These are phyloP conservation scores for Neodiprion pinetum DNA, from an alignment of 1,140 invertebrate genomes.

Conservation along the genomic window DNA sequence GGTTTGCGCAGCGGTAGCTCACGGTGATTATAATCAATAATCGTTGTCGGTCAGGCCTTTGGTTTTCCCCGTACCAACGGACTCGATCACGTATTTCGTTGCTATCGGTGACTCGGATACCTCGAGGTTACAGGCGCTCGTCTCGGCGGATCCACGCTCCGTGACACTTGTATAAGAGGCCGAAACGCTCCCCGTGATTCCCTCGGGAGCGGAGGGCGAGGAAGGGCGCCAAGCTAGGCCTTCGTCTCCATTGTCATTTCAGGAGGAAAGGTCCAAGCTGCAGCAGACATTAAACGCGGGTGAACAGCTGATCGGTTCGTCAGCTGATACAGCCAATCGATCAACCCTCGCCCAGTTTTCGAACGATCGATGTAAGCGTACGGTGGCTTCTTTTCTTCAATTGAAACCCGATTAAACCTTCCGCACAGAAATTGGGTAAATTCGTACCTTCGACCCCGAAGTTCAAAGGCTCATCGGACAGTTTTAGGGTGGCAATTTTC, in stretches of 20 bases:
- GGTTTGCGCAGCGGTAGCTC: no score
- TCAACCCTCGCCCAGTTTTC: not conserved
- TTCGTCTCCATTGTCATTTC: slow-evolving; percentile 32
- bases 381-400: no score
- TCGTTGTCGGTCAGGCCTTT: no score
- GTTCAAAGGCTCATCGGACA: no score
- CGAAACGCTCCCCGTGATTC: slow-evolving; percentile 38
- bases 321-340: not conserved
- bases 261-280: slow-evolving; percentile 29
- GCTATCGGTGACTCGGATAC: no score
- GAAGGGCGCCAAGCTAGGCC: slow-evolving; percentile 28
- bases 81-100: no score
- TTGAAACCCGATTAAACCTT: no score
- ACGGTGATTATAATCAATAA: no score
- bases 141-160: slow-evolving; percentile 11
- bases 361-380: not conserved
- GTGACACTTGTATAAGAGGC: slow-evolving; percentile 48
- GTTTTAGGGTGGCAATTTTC: no score
- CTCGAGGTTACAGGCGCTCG: not conserved
- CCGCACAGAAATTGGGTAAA: no score
- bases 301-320: slow-evolving; percentile 47
- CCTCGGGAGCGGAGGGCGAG: slow-evolving; percentile 39
- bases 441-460: no score
- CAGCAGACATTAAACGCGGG: slow-evolving; percentile 46
- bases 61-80: no score